A percentile compares a stretch with the other conserved stretches of the same genome.
These are phyloP conservation scores for Paguma larvata DNA, from an alignment of 2,797 vertebrate species.

Conservation along the genomic window DNA sequence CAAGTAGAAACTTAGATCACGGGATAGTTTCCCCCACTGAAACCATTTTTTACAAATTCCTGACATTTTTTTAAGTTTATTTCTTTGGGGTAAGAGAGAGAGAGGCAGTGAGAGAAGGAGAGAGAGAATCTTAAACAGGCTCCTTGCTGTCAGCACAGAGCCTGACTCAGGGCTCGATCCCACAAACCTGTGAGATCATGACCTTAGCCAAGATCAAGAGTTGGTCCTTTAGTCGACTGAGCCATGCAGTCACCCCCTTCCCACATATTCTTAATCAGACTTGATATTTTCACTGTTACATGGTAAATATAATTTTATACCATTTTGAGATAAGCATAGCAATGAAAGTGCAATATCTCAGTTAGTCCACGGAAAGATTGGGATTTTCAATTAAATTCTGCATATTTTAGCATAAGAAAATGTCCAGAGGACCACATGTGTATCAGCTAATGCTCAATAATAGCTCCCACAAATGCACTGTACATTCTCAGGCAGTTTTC, in stretches of 20 bases:
- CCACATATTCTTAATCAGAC: neutral
- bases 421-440: neutral
- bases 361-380: neutral
- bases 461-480: neutral
- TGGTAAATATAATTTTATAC: neutral
- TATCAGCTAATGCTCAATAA: neutral
- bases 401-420: neutral
- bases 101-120: no score
- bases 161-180: no score
- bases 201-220: no score
- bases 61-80: neutral
- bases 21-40: neutral
- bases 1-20: neutral
- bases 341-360: neutral
- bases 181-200: no score
- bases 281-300: slow-evolving; percentile 7
- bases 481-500: neutral
- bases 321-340: slow-evolving; percentile 20
- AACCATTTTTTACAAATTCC: neutral
- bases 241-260: no score
- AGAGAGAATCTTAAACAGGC: no score
- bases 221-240: no score
- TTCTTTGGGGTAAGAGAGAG: no score
- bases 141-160: no score
- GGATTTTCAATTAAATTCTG: slow-evolving; percentile 48